These are phyloP conservation scores for Cynopterus brachyotis DNA, from an alignment of 2,113 vertebrate genomes.

Conservation along the genomic window DNA sequence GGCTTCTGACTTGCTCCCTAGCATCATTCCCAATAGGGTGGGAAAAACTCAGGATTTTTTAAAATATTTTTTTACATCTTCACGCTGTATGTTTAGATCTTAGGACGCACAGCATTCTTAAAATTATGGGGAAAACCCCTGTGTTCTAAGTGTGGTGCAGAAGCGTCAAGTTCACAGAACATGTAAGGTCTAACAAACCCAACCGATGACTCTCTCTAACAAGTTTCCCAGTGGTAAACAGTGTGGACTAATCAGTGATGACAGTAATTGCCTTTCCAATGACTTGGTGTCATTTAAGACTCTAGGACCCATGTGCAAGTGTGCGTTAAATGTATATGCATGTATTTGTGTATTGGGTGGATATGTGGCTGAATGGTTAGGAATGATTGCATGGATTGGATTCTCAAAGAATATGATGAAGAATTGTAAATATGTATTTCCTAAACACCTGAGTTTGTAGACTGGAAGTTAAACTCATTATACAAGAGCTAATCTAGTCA, in stretches of 20 bases:
- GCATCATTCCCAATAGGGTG: not conserved
- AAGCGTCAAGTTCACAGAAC: not conserved
- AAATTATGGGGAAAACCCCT: not conserved
- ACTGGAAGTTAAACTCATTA: not conserved
- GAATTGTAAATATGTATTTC: not conserved
- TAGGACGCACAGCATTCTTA: not conserved
- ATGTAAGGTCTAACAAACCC: not conserved
- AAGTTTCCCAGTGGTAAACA: not conserved
- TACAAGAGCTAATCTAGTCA: not conserved
- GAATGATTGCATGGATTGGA: not conserved
- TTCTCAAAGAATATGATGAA: not conserved
- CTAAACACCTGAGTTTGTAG: not conserved
- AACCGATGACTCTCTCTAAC: no score
- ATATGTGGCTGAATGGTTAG: not conserved
- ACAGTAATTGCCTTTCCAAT: not conserved
- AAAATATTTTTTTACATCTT: not conserved
- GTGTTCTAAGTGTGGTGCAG: not conserved
- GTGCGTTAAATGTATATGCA: not conserved
- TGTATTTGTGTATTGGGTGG: not conserved
- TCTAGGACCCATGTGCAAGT: not conserved
- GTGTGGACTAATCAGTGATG: not conserved
- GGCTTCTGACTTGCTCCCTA: not conserved
- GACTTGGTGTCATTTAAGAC: not conserved
- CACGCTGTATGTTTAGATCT: not conserved
- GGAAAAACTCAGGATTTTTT: not conserved